Percentiles rank a stretch among this genome's conserved stretches.
Evolutionary conservation across 2,797 vertebrate genomes (phyloP).

Genomic region (Pempheris klunzingeri): DNA sequence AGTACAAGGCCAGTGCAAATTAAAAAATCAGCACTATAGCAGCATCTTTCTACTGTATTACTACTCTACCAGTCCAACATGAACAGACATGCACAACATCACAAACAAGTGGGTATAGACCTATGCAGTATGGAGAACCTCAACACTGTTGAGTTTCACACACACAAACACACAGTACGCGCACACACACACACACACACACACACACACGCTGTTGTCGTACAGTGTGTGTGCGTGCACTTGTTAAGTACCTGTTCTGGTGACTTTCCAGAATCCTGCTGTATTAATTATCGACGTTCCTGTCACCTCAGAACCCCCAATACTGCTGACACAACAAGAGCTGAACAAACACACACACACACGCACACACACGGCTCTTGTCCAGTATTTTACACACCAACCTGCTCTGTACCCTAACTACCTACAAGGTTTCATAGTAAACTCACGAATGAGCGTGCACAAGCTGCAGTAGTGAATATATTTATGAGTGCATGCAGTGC

Average conservation of each 20-base stretch:
- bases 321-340: conserved; percentile 67
- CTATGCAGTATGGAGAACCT: conserved; percentile 22
- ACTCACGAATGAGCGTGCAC: neutral
- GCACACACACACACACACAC: no score
- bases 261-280: conserved; percentile 73
- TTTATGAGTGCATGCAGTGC: neutral
- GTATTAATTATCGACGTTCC: conserved; percentile 84
- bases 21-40: conserved; percentile 25
- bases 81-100: conserved; percentile 29
- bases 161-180: no score
- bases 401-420: conserved; percentile 50
- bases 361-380: conserved; percentile 38
- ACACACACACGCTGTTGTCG: no score
- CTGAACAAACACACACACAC: conserved; percentile 41
- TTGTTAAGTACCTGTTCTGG: conserved; percentile 71
- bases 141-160: no score
- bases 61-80: conserved; percentile 13
- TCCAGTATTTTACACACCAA: conserved; percentile 42
- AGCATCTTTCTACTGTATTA: conserved; percentile 11
- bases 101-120: conserved; percentile 15
- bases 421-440: conserved; percentile 7
- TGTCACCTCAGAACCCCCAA: conserved; percentile 72
- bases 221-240: conserved; percentile 24
- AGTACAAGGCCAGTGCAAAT: neutral
- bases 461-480: neutral